A percentile compares a stretch with the other conserved stretches of the same genome.
These are phyloP conservation scores for Pionites leucogaster DNA, from an alignment of 2,113 vertebrate genomes.

Conservation along the genomic window DNA sequence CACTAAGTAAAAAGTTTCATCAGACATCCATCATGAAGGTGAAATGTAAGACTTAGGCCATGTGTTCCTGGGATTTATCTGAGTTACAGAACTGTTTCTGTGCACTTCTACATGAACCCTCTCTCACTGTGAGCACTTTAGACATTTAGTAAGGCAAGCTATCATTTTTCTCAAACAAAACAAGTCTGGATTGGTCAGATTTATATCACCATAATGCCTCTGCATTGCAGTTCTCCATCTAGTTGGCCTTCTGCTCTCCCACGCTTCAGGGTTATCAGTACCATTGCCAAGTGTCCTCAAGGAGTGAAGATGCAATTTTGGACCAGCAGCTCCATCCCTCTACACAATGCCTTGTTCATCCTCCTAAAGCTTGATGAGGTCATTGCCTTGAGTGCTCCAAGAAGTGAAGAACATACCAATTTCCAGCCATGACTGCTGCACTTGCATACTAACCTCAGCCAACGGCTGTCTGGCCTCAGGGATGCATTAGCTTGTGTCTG, in stretches of 20 bases:
- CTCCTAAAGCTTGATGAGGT: not conserved
- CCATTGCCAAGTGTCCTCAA: rapidly evolving
- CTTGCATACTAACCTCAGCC: not conserved
- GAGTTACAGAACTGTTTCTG: not conserved
- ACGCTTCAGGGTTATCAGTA: not conserved
- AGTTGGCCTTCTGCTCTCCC: not conserved
- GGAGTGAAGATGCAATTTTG: not conserved
- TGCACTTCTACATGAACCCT: not conserved
- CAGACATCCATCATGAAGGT: not conserved
- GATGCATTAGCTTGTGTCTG: rapidly evolving
- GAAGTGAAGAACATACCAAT: not conserved
- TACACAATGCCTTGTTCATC: not conserved
- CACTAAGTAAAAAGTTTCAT: not conserved
- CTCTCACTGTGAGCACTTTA: not conserved
- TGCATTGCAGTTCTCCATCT: not conserved
- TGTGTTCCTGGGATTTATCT: not conserved
- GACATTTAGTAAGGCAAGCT: not conserved
- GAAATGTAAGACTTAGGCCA: not conserved
- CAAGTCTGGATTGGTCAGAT: not conserved
- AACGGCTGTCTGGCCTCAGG: not conserved
- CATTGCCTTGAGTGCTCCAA: not conserved
- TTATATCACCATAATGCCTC: not conserved
- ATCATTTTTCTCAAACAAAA: not conserved
- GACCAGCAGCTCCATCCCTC: not conserved
- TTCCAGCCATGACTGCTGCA: not conserved